Percentiles rank a stretch among this genome's conserved stretches.
phyloP scores from a whole-genome alignment of 2,797 vertebrate species.

The Enteromius viviparus region DNA sequence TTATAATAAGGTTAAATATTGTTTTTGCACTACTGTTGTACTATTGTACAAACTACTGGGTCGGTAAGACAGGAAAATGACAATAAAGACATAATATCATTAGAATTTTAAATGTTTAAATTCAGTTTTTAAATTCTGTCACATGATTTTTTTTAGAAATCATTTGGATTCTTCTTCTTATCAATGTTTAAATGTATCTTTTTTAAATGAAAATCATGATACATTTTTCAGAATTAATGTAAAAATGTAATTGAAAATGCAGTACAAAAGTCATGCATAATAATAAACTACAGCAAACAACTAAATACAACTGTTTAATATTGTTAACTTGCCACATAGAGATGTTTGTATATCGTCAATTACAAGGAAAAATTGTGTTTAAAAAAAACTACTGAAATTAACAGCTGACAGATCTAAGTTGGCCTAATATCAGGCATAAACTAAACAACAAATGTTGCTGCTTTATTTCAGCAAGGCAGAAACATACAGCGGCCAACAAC shows the following conservation, averaged over 20 bases:
- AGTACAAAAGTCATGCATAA: background rate
- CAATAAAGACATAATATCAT: background rate
- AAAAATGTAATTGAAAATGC: too few species aligned
- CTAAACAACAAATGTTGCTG: background rate
- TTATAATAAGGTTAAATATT: background rate
- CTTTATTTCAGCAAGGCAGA: conserved; percentile 21
- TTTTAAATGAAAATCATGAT: too few species aligned
- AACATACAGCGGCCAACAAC: conserved; percentile 1
- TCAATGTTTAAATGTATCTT: background rate
- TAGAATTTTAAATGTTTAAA: background rate
- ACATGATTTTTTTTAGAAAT: background rate
- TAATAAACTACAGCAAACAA: background rate
- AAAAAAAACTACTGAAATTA: background rate
- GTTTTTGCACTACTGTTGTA: background rate
- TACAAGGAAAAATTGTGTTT: background rate
- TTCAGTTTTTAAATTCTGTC: background rate
- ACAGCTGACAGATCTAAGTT: background rate
- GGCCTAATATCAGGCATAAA: background rate
- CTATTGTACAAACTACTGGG: background rate
- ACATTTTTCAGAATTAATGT: too few species aligned
- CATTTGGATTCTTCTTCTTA: background rate
- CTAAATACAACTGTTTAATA: background rate
- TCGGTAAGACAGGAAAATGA: background rate
- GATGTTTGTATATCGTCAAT: too few species aligned
- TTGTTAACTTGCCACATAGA: background rate